Conservation (phyloP, 2,113 vertebrate genomes). For the Chrysemys picta region DNA sequence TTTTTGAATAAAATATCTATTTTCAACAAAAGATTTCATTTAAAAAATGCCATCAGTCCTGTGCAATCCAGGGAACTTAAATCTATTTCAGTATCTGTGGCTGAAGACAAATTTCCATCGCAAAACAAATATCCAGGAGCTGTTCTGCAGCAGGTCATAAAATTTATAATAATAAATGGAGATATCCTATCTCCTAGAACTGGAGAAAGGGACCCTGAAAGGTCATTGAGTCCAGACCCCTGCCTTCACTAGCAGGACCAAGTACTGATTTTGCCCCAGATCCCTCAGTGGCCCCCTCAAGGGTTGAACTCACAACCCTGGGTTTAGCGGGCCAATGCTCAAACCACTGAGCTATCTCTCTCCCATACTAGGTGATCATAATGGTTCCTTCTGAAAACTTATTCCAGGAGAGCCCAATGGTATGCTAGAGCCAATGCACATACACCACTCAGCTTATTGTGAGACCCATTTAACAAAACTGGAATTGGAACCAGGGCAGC, state of each 20-base stretch:
- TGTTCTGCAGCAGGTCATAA: background rate
- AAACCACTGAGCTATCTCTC: too few species aligned
- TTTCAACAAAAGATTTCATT: background rate
- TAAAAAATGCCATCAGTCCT: rapidly evolving
- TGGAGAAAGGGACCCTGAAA: too few species aligned
- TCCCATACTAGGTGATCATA: background rate
- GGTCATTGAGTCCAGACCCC: too few species aligned
- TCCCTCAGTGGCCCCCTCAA: too few species aligned
- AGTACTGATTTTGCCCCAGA: too few species aligned
- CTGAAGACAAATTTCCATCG: background rate
- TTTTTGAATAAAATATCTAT: background rate
- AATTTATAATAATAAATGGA: too few species aligned
- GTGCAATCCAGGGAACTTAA: background rate
- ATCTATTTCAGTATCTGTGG: background rate
- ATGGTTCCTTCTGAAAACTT: background rate
- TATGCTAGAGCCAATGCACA: background rate
- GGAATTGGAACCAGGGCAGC: rapidly evolving
- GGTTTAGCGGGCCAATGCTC: too few species aligned
- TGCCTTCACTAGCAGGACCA: too few species aligned
- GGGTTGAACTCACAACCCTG: too few species aligned
- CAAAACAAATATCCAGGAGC: background rate
- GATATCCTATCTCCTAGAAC: too few species aligned
- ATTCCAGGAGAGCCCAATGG: background rate
- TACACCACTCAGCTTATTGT: background rate
- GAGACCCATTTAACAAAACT: background rate